Evolutionary conservation across 2,888 invertebrate species (phyloP).

Genomic region (Lochmaea capreae): DNA sequence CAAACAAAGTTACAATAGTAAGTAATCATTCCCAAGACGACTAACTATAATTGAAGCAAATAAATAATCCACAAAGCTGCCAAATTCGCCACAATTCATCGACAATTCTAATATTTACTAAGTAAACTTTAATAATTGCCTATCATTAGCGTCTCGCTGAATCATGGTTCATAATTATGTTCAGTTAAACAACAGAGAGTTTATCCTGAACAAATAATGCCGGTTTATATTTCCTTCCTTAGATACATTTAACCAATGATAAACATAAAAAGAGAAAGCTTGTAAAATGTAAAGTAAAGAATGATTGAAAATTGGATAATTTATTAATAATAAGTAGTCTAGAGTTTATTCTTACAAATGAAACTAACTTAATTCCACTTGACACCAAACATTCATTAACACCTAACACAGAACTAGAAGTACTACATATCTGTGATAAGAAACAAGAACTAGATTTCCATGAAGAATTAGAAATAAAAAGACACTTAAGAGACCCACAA

Average conservation of each 20-base stretch:
- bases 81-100: constrained; percentile 33
- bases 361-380: too few species aligned
- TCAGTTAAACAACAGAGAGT: background rate
- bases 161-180: constrained; percentile 11
- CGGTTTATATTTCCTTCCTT: constrained; percentile 15
- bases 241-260: background rate
- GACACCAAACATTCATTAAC: too few species aligned
- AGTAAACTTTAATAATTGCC: constrained; percentile 25
- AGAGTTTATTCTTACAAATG: too few species aligned
- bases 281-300: background rate
- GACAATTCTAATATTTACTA: constrained; percentile 40
- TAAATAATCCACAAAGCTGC: constrained; percentile 36
- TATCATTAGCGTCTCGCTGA: constrained; percentile 23
- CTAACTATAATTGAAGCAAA: constrained; percentile 13
- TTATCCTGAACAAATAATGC: constrained; percentile 15
- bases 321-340: too few species aligned
- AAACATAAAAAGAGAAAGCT: background rate
- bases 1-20: background rate
- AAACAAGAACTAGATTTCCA: too few species aligned
- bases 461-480: too few species aligned
- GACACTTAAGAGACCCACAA: too few species aligned
- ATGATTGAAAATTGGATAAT: background rate
- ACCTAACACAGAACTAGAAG: too few species aligned
- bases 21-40: background rate
- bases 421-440: too few species aligned